phyloP scores from a whole-genome alignment of 2,888 invertebrate species.

The Euspilapteryx auroguttella region DNA sequence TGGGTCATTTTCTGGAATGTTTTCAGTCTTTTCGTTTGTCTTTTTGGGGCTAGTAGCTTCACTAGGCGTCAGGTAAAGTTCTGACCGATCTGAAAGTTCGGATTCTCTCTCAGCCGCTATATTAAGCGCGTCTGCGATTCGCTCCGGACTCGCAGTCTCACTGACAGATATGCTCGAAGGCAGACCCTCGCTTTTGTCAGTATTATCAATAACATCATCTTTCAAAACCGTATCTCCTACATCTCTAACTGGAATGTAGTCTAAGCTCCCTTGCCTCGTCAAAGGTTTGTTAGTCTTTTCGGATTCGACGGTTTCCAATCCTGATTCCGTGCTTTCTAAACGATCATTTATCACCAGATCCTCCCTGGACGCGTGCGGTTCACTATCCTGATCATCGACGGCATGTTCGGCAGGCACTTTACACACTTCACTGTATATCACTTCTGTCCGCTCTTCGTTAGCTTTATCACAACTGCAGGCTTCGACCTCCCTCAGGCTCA shows the following conservation, averaged over 20 bases:
- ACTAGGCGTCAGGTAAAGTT: constrained; percentile 69
- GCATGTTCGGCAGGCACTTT: constrained; percentile 56
- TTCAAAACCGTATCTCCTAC: constrained; percentile 37
- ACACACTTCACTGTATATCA: constrained; percentile 66
- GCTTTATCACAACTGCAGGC: constrained; percentile 30
- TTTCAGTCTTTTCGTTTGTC: constrained; percentile 41
- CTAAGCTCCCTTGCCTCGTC: constrained; percentile 43
- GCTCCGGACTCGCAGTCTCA: constrained; percentile 48
- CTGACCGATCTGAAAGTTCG: constrained; percentile 68
- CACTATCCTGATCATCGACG: constrained; percentile 17
- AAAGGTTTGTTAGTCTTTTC: constrained; percentile 34
- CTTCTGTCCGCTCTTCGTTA: constrained; percentile 25
- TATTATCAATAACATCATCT: constrained; percentile 30
- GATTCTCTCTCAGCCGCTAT: constrained; percentile 56
- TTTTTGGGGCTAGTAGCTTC: constrained; percentile 60
- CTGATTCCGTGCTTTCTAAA: constrained; percentile 39
- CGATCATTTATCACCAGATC: constrained; percentile 7
- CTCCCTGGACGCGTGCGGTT: constrained; percentile 10
- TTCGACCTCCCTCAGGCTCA: constrained; percentile 42
- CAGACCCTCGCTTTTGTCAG: constrained; percentile 50
- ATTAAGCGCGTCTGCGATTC: constrained; percentile 34
- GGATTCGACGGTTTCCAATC: constrained; percentile 25
- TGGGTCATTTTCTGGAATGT: constrained; percentile 30
- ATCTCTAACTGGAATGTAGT: constrained; percentile 54
- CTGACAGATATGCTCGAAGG: constrained; percentile 51